Percentiles rank a stretch among this genome's conserved stretches.
These are phyloP conservation scores for Phalacrocorax aristotelis DNA, from an alignment of 2,113 vertebrate genomes.

Conservation along the genomic window DNA sequence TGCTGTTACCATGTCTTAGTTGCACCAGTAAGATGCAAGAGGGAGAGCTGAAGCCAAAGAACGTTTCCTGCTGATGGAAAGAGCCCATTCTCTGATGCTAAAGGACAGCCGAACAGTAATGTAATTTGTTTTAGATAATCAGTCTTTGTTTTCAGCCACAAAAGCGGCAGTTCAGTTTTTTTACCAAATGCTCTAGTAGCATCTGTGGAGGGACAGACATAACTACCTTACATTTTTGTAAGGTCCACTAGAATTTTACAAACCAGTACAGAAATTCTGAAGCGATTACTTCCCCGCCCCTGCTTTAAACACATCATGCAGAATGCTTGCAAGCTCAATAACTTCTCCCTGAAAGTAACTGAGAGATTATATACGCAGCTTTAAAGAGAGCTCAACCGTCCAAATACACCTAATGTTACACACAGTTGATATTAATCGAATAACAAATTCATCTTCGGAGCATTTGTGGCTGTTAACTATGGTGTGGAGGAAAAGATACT, in stretches of 20 bases:
- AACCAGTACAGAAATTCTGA: background rate
- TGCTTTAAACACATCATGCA: background rate
- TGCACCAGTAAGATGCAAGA: background rate
- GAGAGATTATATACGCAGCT: background rate
- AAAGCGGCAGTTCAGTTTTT: background rate
- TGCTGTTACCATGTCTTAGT: background rate
- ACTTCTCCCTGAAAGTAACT: background rate
- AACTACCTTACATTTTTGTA: background rate
- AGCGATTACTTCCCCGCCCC: background rate
- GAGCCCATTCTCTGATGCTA: background rate
- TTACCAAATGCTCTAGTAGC: background rate
- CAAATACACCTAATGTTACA: background rate
- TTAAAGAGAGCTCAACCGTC: background rate
- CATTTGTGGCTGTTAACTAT: background rate
- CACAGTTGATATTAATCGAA: background rate
- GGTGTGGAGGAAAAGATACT: background rate
- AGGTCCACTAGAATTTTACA: background rate
- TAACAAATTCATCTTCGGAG: background rate
- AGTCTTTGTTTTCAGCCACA: background rate
- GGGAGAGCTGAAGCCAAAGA: background rate
- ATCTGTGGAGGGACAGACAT: background rate
- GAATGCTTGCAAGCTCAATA: background rate
- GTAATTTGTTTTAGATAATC: background rate
- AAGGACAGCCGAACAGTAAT: background rate
- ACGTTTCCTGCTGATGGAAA: background rate